A percentile compares a stretch with the other conserved stretches of the same genome.
phyloP scores from a whole-genome alignment of 30 jellyfish, hydroid and myxozoan genomes.

The Cassiopea andromeda region DNA sequence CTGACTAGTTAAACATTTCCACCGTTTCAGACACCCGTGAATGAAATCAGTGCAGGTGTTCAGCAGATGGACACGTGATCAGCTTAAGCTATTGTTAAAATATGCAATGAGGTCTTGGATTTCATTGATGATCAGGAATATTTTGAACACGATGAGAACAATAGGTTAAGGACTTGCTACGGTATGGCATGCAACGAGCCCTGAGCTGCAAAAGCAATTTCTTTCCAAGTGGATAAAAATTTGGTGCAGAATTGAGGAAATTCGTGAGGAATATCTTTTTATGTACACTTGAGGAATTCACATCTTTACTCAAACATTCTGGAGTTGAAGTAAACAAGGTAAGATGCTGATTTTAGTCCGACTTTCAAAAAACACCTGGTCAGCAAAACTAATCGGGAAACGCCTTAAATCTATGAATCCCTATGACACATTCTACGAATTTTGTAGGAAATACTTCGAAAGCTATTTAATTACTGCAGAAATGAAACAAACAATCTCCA shows the following conservation, averaged over 20 bases:
- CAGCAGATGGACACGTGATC: conserved; percentile 52
- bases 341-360: not conserved
- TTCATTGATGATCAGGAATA: conserved; percentile 8
- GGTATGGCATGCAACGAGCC: not conserved
- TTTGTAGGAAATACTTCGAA: not conserved
- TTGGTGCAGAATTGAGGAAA: not conserved
- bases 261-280: not conserved
- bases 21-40: not conserved
- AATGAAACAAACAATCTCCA: not conserved
- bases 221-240: not conserved
- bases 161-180: conserved; percentile 34
- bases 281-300: not conserved
- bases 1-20: not conserved
- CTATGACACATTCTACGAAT: not conserved
- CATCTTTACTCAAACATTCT: not conserved
- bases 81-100: conserved; percentile 27
- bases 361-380: not conserved
- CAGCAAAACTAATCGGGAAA: not conserved
- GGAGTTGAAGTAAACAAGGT: not conserved
- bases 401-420: not conserved
- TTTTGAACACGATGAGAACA: conserved; percentile 4
- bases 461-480: not conserved
- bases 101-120: conserved; percentile 24
- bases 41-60: conserved; percentile 42
- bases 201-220: not conserved